phyloP scores from a whole-genome alignment of 2,113 vertebrate genomes.

The Ranitomeya imitator region DNA sequence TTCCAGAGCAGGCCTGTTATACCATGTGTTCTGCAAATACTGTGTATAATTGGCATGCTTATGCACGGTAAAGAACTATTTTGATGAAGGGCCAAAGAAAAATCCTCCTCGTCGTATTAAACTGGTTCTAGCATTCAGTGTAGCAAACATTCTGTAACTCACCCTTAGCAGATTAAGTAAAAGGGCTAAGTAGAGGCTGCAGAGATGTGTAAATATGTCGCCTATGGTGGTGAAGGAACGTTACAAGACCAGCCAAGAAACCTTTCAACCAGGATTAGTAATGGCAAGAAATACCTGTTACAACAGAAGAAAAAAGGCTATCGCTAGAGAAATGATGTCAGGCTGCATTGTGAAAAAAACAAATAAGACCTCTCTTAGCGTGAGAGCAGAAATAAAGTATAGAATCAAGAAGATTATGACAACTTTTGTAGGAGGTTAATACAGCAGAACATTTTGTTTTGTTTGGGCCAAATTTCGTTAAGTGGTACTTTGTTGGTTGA shows the following conservation, averaged over 20 bases:
- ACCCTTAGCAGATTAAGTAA: constrained; percentile 16
- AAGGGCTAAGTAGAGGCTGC: constrained; percentile 12
- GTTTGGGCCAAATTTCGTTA: constrained; percentile 27
- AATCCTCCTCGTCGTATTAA: neutral
- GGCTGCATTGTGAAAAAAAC: constrained; percentile 29
- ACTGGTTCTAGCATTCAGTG: neutral
- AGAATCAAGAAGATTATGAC: constrained; percentile 49
- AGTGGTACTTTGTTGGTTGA: constrained; percentile 38
- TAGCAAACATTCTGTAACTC: neutral
- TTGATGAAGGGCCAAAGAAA: neutral
- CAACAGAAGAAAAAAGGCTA: constrained; percentile 49
- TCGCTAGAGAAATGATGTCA: constrained; percentile 40
- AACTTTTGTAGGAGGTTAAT: constrained; percentile 49
- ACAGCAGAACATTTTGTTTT: constrained; percentile 48
- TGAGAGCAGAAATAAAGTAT: constrained; percentile 30
- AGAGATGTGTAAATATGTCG: constrained; percentile 45
- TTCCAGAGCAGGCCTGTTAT: neutral
- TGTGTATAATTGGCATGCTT: neutral
- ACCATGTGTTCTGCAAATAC: neutral
- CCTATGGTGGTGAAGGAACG: constrained; percentile 26
- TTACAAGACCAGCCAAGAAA: constrained; percentile 28
- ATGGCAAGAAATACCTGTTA: constrained; percentile 43
- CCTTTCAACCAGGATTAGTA: constrained; percentile 53
- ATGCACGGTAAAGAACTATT: neutral
- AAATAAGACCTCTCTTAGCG: constrained; percentile 29